Evolutionary conservation across 35 echinoderm and acorn worm genomes (phyloP).

Genomic region (Amphiura filiformis): DNA sequence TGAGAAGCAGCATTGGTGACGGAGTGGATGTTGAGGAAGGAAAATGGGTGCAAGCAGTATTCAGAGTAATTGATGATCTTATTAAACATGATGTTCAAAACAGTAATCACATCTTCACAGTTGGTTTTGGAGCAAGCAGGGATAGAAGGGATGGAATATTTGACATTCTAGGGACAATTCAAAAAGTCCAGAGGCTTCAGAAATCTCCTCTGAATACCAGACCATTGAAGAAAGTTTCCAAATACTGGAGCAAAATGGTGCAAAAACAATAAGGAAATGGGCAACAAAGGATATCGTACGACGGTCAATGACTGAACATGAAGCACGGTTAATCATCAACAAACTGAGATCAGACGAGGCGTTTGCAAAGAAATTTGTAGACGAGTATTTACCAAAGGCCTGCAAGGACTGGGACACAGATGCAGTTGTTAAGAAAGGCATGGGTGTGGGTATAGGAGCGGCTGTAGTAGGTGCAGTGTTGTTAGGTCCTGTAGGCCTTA

Average conservation of each 20-base stretch:
- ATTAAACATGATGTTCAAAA: not conserved
- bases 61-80: not conserved
- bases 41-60: not conserved
- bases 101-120: not conserved
- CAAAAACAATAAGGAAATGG: not conserved
- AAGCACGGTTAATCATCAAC: not conserved
- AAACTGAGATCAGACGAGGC: too few species aligned
- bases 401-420: too few species aligned
- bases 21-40: not conserved
- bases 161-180: not conserved
- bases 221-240: not conserved
- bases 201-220: not conserved
- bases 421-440: too few species aligned
- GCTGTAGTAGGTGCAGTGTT: too few species aligned
- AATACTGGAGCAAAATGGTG: not conserved
- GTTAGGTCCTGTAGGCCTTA: too few species aligned
- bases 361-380: too few species aligned
- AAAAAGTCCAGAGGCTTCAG: not conserved
- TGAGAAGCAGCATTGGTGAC: not conserved
- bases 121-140: not conserved
- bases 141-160: not conserved
- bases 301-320: not conserved
- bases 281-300: not conserved
- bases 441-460: too few species aligned
- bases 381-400: too few species aligned